These are phyloP conservation scores for Neoseiulus cucumeris DNA, from an alignment of 1,140 invertebrate genomes.

Conservation along the genomic window DNA sequence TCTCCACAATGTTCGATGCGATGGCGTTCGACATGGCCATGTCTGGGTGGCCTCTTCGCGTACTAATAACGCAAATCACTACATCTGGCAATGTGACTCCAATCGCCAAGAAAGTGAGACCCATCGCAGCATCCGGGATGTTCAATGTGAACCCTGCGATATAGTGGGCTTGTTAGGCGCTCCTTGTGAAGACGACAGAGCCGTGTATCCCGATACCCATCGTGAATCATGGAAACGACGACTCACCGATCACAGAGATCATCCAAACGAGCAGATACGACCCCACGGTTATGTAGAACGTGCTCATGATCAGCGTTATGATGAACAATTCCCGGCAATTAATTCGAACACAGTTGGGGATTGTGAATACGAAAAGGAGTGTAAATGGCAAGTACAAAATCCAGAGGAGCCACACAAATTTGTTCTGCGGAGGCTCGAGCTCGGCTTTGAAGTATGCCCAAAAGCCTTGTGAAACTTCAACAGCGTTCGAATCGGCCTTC, in stretches of 20 bases:
- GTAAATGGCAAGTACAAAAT: slow-evolving; percentile 54
- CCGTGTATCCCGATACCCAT: not conserved
- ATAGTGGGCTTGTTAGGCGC: no score
- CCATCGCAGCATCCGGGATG: slow-evolving; percentile 87
- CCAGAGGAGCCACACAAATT: slow-evolving; percentile 31
- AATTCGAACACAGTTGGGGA: slow-evolving; percentile 19
- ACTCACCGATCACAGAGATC: slow-evolving; percentile 71
- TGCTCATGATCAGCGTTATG: slow-evolving; percentile 64
- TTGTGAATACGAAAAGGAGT: slow-evolving; percentile 20
- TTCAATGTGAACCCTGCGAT: slow-evolving; percentile 54
- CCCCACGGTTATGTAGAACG: slow-evolving; percentile 82
- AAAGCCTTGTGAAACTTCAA: no score
- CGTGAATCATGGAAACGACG: not conserved
- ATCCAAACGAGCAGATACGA: slow-evolving; percentile 90
- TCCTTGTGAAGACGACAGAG: no score
- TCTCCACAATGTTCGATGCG: slow-evolving; percentile 94
- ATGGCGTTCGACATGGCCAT: slow-evolving; percentile 97
- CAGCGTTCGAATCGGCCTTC: no score
- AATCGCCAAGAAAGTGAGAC: slow-evolving; percentile 83
- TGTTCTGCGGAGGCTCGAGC: no score
- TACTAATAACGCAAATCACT: no score
- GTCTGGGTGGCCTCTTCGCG: slow-evolving; percentile 50
- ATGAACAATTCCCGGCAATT: slow-evolving; percentile 44
- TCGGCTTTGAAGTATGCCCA: no score
- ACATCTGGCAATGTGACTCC: slow-evolving; percentile 84